Percentiles rank a stretch among this genome's conserved stretches.
These are phyloP conservation scores for Arrhamphus sclerolepis DNA, from an alignment of 2,797 vertebrate genomes.

Conservation along the genomic window DNA sequence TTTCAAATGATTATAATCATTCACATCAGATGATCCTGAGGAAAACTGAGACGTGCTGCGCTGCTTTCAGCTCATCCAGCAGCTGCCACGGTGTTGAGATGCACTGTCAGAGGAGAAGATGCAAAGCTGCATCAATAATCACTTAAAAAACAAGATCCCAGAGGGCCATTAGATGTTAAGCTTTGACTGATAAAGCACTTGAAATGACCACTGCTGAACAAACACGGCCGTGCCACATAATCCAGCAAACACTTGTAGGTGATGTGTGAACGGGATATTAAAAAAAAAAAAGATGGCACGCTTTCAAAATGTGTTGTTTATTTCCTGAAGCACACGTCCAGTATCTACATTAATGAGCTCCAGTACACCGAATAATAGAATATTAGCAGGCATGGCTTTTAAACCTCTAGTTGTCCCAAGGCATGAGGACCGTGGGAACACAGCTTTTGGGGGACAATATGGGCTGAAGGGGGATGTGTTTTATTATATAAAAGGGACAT, in stretches of 20 bases:
- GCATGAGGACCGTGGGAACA: constrained; percentile 46
- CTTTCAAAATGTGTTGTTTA: constrained; percentile 80
- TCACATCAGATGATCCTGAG: not conserved
- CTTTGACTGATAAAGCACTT: constrained; percentile 2
- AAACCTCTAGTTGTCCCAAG: constrained; percentile 53
- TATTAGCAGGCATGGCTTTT: constrained; percentile 78
- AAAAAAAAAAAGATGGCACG: constrained; percentile 38
- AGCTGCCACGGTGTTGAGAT: not conserved
- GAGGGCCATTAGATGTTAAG: constrained; percentile 1
- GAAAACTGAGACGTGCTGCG: constrained; percentile 3
- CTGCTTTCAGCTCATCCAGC: constrained; percentile 8
- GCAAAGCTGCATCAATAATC: not conserved
- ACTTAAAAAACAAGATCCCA: constrained; percentile 8
- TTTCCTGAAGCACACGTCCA: constrained; percentile 84
- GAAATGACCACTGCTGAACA: constrained; percentile 4
- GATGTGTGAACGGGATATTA: constrained; percentile 10
- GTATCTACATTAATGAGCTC: constrained; percentile 78
- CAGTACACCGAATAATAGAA: constrained; percentile 74
- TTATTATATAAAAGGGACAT: constrained; percentile 62
- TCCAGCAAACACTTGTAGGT: constrained; percentile 4
- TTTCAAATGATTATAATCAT: not conserved
- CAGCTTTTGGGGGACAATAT: constrained; percentile 53
- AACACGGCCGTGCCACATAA: not conserved
- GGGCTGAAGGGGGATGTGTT: constrained; percentile 56
- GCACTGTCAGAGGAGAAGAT: not conserved